A percentile compares a stretch with the other conserved stretches of the same genome.
Conservation (phyloP, 1,140 invertebrate genomes). For the Panagrolaimus sp. region DNA sequence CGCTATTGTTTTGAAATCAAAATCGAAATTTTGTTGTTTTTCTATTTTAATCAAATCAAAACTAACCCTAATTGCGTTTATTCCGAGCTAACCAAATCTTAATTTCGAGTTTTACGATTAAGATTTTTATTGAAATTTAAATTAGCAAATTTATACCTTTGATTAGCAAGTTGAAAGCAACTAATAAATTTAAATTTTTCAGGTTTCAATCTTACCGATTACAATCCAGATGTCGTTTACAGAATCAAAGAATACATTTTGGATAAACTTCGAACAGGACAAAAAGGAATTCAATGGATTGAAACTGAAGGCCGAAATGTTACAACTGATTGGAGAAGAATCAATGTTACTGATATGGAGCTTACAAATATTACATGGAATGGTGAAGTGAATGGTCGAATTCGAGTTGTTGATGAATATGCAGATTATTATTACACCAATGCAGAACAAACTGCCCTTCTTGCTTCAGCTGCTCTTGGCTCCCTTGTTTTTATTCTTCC, state of each 20-base stretch:
- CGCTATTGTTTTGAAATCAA: too few species aligned
- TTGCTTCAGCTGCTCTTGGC: conserved; percentile 38
- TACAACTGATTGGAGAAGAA: neutral
- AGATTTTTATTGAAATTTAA: neutral
- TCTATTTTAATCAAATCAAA: too few species aligned
- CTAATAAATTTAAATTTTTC: conserved; percentile 22
- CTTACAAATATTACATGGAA: conserved; percentile 48
- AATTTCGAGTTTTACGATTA: too few species aligned
- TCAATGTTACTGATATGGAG: conserved; percentile 29
- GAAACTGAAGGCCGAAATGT: conserved; percentile 1
- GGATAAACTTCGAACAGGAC: conserved; percentile 1
- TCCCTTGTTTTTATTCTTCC: conserved; percentile 35
- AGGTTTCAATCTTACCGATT: conserved; percentile 48
- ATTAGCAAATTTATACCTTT: too few species aligned
- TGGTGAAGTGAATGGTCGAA: conserved; percentile 39
- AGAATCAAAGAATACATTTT: conserved; percentile 44
- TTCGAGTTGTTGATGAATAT: conserved; percentile 36
- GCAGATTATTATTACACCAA: conserved; percentile 38
- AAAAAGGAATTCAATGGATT: neutral
- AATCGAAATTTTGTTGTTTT: too few species aligned
- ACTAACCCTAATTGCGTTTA: too few species aligned
- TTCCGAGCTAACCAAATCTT: too few species aligned
- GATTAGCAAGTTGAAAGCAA: too few species aligned
- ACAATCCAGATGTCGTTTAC: conserved; percentile 33
- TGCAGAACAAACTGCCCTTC: conserved; percentile 39